Evolutionary conservation across 2,888 invertebrate genomes (phyloP), one percentile per base, ranked within the genome.

Genomic region (Drosophila paranaensis): DNA sequence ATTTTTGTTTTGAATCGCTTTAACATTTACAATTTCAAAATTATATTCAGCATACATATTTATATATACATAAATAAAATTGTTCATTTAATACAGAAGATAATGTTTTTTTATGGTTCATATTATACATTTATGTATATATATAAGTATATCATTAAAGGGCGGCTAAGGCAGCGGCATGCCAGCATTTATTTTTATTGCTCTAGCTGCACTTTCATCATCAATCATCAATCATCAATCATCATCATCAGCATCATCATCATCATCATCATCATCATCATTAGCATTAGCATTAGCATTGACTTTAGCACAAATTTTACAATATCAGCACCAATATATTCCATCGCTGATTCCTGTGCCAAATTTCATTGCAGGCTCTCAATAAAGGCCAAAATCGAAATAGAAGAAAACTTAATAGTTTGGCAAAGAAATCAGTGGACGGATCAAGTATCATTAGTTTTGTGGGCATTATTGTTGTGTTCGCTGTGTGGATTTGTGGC

Each of bases 381-480:
- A 40, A 20, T 58, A 20, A 35, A 48, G 51, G 42, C 58, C 73
- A 60, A 71, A 66, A 33, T 55, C 16, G 25, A 39, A 54, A 54
- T 48, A 35, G 35, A 57, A 43, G 11, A n/a, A 45, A 53, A 42
- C 50, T 65, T 45, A 30, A 11, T 35, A 67, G 48, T 33, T 62
- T 80, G 86, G 81, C 86, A 88, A 68, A 65, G 74, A 68, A 72
- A 76, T 71, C 77, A 67, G 11, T 35, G 40, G 27, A 43, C 77
- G 75, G 78, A 87, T 91, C 91, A 91, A 86, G 91, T 91, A 65
- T 86, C 87, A 82, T 89, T 79, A 56, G 50, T 27, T 62, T 77
- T 67, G 53, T 82, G 64, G 50, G 46, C 61, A 62, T 75, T 77
- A 62, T 90, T 89, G 76, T 86, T 83, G 71, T 73, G 74, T 74